Evolutionary conservation across 1,140 invertebrate genomes (phyloP).

Genomic region (Lanistes nyassanus): DNA sequence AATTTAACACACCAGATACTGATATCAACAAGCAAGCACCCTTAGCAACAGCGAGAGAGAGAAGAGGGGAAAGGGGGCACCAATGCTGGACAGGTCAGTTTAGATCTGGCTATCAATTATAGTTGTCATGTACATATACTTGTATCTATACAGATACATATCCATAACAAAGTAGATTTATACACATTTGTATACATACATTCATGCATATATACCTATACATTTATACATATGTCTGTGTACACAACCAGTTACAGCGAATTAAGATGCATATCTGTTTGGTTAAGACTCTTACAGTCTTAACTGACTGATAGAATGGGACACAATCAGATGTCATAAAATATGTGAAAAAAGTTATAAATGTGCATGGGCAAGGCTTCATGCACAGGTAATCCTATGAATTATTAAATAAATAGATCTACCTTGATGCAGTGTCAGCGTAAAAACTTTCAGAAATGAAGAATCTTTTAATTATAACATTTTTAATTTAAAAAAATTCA

Average conservation of each 20-base stretch:
- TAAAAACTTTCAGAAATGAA: too few relatives aligned
- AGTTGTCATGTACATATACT: too few relatives aligned
- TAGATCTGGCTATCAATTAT: neutral
- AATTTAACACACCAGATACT: neutral
- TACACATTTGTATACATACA: too few relatives aligned
- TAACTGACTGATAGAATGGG: neutral
- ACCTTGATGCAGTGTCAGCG: too few relatives aligned
- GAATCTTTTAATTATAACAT: too few relatives aligned
- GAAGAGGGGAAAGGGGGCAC: neutral
- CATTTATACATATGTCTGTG: neutral
- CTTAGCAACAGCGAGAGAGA: neutral
- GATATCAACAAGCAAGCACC: neutral
- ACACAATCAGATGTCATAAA: constrained; percentile 6
- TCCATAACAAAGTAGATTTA: too few relatives aligned
- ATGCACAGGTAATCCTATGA: too few relatives aligned
- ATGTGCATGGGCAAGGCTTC: neutral
- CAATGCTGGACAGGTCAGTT: neutral
- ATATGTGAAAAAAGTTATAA: neutral
- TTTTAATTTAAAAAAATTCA: too few relatives aligned
- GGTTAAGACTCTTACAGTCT: neutral
- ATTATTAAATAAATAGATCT: too few relatives aligned
- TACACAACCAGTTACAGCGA: neutral
- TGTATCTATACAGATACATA: too few relatives aligned
- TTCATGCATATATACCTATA: neutral
- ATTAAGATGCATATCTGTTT: neutral